Percentiles rank a stretch among this genome's conserved stretches.
These are phyloP conservation scores for Ypsolopha scabrella DNA, from an alignment of 2,888 invertebrate genomes.

Conservation along the genomic window DNA sequence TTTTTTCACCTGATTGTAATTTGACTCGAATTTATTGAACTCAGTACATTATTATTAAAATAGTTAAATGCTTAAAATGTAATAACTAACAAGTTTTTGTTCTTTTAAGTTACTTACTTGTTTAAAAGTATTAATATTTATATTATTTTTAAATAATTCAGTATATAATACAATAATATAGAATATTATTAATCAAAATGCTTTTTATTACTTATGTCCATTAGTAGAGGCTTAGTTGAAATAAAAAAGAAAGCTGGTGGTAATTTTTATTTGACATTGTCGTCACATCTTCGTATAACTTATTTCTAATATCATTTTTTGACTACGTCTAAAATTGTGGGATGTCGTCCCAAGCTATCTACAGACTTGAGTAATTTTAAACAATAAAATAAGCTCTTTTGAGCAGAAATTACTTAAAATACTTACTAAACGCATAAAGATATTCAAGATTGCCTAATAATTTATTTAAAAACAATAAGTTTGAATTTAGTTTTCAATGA, in stretches of 20 bases:
- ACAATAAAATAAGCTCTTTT: conserved; percentile 10
- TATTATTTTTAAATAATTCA: conserved; percentile 3
- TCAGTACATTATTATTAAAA: too few relatives aligned
- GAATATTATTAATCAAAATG: conserved; percentile 2
- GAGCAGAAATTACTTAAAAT: conserved; percentile 9
- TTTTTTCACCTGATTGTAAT: too few relatives aligned
- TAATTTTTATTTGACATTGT: conserved; percentile 51
- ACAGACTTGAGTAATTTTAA: conserved; percentile 18
- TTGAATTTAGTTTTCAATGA: too few relatives aligned
- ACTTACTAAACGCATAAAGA: conserved; percentile 2
- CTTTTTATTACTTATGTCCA: conserved; percentile 8
- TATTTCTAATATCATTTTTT: conserved; percentile 37
- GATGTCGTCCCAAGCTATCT: conserved; percentile 43
- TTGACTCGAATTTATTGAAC: too few relatives aligned
- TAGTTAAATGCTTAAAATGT: too few relatives aligned
- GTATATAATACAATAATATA: not conserved
- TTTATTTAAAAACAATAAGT: too few relatives aligned
- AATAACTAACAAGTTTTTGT: too few relatives aligned
- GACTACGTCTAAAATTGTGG: conserved; percentile 32
- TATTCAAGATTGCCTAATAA: not conserved
- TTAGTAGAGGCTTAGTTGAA: conserved; percentile 1
- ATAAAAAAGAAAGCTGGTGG: conserved; percentile 23
- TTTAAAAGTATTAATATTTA: conserved; percentile 1
- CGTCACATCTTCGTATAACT: conserved; percentile 31
- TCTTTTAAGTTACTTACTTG: conserved; percentile 9